Evolutionary conservation across 2,113 vertebrate species (phyloP), one percentile per base, ranked within the genome.

Genomic region (Colius striatus): DNA sequence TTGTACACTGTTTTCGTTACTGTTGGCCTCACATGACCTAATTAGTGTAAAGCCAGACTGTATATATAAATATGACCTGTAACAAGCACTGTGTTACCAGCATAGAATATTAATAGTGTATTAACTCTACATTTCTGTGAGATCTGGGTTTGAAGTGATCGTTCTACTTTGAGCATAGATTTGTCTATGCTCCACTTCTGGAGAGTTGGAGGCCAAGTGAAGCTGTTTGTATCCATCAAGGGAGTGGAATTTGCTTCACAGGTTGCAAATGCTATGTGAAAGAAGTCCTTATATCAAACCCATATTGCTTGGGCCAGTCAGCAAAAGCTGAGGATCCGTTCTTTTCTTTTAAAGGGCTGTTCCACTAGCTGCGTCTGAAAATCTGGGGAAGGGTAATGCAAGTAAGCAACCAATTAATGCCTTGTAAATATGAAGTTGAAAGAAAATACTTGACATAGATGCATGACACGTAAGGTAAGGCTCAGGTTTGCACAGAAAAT

Each of bases 181-280:
- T 70, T 76, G 75, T 32, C 27, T 57, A 1, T 0, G 5, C 2
- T 4, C 25, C 73, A 6, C 22, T 80, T 48, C 18, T 23, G 78
- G 34, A 36, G 26, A 34, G 25, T 47, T 8, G 27, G 62, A 45
- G 21, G 36, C 53, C 8, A 6, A 74, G 10, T 5, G 51, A 63
- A 72, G 30, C 18, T 36, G 6, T 41, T 29, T 0, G 1, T 9
- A 20, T 8, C 6, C 11, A 7, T 41, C 29, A 38, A 0, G 1
- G 15, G 25, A 58, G 29, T 53, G 14, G 15, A 34, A 43, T 25
- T 80, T 66, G 16, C 25, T 77, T 55, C 12, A 10, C 2, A 61
- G 65, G 17, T 30, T 67, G 17, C 6, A 16, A 55, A 27, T 48
- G 13, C n/a, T 3, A 2, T 21, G 6, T 13, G 18, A 61, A 91